These are phyloP conservation scores for Cygnus atratus DNA, from an alignment of 2,113 vertebrate genomes.

Conservation along the genomic window DNA sequence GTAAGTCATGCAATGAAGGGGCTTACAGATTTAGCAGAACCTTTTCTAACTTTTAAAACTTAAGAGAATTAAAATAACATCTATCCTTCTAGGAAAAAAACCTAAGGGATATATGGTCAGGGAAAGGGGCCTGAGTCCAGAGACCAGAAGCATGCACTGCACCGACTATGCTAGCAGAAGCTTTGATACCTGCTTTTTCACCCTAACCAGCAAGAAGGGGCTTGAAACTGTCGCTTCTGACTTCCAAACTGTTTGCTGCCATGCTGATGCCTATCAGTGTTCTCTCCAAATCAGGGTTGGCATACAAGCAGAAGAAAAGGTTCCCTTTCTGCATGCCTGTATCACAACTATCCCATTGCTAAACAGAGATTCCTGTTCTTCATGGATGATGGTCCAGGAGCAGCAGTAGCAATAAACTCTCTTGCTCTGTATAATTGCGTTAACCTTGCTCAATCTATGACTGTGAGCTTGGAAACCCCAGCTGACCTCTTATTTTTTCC, in stretches of 20 bases:
- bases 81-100: neutral
- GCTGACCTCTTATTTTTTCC: neutral
- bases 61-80: neutral
- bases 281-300: neutral
- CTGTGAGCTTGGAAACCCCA: neutral
- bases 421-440: neutral
- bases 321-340: neutral
- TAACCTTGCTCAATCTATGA: slow-evolving; percentile 4
- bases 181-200: neutral
- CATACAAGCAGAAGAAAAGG: neutral
- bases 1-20: neutral
- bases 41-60: neutral
- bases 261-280: neutral
- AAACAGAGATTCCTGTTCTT: neutral
- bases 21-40: neutral
- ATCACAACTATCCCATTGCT: neutral
- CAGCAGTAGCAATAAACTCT: neutral
- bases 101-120: neutral
- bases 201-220: neutral
- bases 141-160: neutral
- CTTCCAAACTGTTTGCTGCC: neutral
- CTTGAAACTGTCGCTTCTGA: neutral
- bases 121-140: neutral
- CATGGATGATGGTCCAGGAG: neutral
- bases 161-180: neutral